A percentile compares a stretch with the other conserved stretches of the same genome.
These are phyloP conservation scores for Plagiodera versicolora DNA, from an alignment of 2,888 invertebrate genomes.

Conservation along the genomic window DNA sequence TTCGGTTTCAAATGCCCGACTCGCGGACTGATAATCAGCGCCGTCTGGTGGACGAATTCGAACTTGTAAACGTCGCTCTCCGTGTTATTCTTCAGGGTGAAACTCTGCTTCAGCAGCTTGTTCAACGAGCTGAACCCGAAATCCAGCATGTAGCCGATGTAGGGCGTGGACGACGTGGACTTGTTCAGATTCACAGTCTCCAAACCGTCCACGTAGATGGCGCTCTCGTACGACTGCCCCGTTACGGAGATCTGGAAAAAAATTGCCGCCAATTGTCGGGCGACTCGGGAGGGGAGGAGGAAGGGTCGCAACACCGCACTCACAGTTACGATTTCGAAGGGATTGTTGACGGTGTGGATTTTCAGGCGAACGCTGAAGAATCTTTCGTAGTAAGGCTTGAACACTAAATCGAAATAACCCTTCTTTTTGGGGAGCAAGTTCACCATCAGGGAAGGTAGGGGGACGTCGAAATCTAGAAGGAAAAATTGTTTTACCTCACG, in stretches of 20 bases:
- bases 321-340: conserved; percentile 58
- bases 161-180: conserved; percentile 11
- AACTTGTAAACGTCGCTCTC: conserved; percentile 49
- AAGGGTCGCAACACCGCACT: no score
- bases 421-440: conserved; percentile 43
- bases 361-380: conserved; percentile 46
- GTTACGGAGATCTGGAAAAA: conserved; percentile 49
- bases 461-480: conserved; percentile 17
- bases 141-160: conserved; percentile 47
- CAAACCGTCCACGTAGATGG: conserved; percentile 26
- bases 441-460: conserved; percentile 30
- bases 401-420: conserved; percentile 46
- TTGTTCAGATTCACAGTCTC: conserved; percentile 10
- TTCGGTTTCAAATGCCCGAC: conserved; percentile 55
- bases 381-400: conserved; percentile 44
- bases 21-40: conserved; percentile 57
- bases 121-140: conserved; percentile 51
- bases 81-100: conserved; percentile 55
- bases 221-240: conserved; percentile 30
- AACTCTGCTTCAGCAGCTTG: conserved; percentile 48
- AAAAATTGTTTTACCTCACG: no score
- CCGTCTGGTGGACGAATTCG: conserved; percentile 45
- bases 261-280: no score
- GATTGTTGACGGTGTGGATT: conserved; percentile 59
- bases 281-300: no score